phyloP scores from a whole-genome alignment of 2,797 vertebrate species.

The Acanthiza pusilla region DNA sequence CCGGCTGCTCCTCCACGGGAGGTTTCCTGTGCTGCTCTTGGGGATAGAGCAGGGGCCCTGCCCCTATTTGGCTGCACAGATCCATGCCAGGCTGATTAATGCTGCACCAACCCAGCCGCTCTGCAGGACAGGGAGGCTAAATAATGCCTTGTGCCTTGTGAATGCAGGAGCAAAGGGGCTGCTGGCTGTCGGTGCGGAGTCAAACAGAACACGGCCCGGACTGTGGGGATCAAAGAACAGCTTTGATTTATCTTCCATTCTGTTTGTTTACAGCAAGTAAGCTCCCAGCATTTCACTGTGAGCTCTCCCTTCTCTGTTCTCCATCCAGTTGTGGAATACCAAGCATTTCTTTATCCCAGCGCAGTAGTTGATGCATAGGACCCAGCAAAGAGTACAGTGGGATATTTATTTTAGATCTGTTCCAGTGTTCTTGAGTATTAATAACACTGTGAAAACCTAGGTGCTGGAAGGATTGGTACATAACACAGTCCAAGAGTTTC shows the following conservation, averaged over 20 bases:
- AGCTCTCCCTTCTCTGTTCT: background rate
- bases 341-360: background rate
- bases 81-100: background rate
- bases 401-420: conserved; percentile 14
- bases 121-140: background rate
- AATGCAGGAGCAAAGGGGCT: background rate
- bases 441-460: conserved; percentile 30
- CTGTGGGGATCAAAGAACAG: background rate
- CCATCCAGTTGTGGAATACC: background rate
- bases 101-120: fast-evolving
- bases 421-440: conserved; percentile 18
- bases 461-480: background rate
- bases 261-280: fast-evolving
- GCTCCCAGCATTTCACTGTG: background rate
- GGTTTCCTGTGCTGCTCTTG: background rate
- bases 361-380: background rate
- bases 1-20: background rate
- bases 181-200: fast-evolving
- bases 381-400: background rate
- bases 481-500: background rate
- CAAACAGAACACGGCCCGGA: fast-evolving
- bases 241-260: background rate
- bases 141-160: background rate
- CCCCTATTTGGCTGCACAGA: background rate
- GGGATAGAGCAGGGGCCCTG: background rate